Percentiles rank a stretch among this genome's conserved stretches.
Conservation (phyloP, 2,888 invertebrate genomes). For the Agrochola lychnidis region DNA sequence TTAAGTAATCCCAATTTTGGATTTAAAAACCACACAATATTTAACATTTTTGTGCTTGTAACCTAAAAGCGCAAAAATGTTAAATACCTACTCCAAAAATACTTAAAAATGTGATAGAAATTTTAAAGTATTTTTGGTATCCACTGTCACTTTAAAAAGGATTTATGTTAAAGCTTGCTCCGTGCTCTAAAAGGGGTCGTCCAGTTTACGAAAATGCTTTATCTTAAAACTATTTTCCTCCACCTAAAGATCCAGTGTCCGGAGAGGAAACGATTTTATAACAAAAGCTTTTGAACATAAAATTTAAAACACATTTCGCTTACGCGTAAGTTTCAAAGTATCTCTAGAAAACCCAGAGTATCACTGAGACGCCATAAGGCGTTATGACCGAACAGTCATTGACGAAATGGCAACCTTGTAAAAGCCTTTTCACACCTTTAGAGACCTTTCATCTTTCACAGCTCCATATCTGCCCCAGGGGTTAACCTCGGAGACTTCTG, state of each 20-base stretch:
- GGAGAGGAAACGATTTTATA: neutral
- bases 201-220: conserved; percentile 5
- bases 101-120: neutral
- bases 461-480: conserved; percentile 52
- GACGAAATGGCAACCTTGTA: conserved; percentile 61
- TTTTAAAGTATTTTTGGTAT: neutral
- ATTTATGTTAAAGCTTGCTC: conserved; percentile 4
- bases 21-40: neutral
- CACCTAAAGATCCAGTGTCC: neutral
- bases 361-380: conserved; percentile 30
- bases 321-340: conserved; percentile 31
- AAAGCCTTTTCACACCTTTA: conserved; percentile 64
- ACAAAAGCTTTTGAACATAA: conserved; percentile 25
- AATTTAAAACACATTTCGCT: conserved; percentile 17
- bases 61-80: too few species aligned
- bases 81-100: neutral
- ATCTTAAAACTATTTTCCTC: conserved; percentile 4
- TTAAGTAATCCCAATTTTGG: neutral
- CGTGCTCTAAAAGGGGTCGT: neutral
- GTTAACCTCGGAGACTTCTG: conserved; percentile 45
- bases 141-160: neutral
- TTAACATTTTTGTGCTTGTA: too few species aligned
- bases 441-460: conserved; percentile 59
- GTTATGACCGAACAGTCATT: conserved; percentile 45
- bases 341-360: conserved; percentile 23